Percentiles rank a stretch among this genome's conserved stretches.
Conservation (phyloP, 2,797 vertebrate genomes). For the Sebastes vulpes region DNA sequence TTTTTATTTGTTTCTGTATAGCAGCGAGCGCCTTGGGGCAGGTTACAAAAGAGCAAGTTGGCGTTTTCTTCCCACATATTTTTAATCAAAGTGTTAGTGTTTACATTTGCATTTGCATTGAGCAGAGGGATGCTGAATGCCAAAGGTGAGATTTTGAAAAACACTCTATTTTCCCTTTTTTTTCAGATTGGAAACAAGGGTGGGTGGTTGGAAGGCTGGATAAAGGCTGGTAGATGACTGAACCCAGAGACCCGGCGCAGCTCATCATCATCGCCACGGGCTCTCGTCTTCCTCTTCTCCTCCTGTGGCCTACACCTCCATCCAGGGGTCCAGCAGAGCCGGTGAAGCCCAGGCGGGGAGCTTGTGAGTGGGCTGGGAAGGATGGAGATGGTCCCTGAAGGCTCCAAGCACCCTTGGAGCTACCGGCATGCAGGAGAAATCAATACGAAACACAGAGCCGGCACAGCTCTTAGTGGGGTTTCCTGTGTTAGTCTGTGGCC, state of each 20-base stretch:
- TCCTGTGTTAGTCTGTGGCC: constrained; percentile 80
- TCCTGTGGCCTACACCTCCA: constrained; percentile 79
- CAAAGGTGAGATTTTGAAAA: constrained; percentile 84
- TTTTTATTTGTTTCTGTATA: constrained; percentile 74
- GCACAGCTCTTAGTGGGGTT: constrained; percentile 75
- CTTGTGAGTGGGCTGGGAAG: constrained; percentile 84
- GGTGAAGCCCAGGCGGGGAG: constrained; percentile 73
- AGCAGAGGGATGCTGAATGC: constrained; percentile 80
- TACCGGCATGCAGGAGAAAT: constrained; percentile 80
- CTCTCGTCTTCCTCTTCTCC: constrained; percentile 76
- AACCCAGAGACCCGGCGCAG: constrained; percentile 78
- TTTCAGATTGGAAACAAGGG: constrained; percentile 79
- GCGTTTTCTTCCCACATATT: constrained; percentile 83
- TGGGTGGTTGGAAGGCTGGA: constrained; percentile 81
- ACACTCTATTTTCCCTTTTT: constrained; percentile 71
- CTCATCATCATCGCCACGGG: constrained; percentile 83
- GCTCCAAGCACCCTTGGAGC: constrained; percentile 83
- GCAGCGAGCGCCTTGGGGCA: constrained; percentile 71
- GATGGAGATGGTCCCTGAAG: constrained; percentile 78
- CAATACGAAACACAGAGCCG: constrained; percentile 81
- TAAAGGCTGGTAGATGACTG: constrained; percentile 82
- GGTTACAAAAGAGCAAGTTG: constrained; percentile 84
- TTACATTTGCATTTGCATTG: constrained; percentile 85
- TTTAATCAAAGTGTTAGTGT: constrained; percentile 86
- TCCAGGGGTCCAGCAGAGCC: constrained; percentile 77